Base-by-base conservation (phyloP, 2,113 vertebrate genomes). In the Pachycephala philippinensis region DNA sequence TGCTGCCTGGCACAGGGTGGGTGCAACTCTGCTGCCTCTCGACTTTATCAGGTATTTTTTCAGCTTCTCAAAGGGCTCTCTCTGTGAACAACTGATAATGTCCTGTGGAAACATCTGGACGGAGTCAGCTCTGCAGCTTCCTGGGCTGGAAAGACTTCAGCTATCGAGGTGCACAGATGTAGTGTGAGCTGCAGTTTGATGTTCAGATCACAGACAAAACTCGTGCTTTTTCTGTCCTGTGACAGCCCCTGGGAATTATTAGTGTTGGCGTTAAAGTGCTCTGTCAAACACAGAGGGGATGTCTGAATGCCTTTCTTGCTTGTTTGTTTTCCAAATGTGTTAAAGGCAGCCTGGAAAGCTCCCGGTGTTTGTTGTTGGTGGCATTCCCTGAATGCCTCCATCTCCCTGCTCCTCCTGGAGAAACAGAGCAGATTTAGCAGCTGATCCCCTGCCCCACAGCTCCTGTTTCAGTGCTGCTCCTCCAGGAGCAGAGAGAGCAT, bases 21-120 rank as follows among this genome's bases (percentile, higher is more conserved):
- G 2, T 40, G 45, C 5, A 1, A 6, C 69, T 54, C 88, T 78
- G 64, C 68, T 71, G 60, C 45, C 72, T 89, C 72, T 90, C 57
- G 50, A 22, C 52, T 75, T 92, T 50, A 71, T 60, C 1, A 7
- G 42, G 26, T 83, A 20, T 88, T 87, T 77, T 90, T 75, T 93
- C 70, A 74, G 89, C 76, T 83, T 86, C 87, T 85, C 57, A 7
- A 57, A 85, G 82, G 80, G n/a, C 37, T 24, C 7, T 23, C 22
- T 63, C 71, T 94, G 83, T 3, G 49, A 78, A 18, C 2, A 8
- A 33, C 64, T 81, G 90, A 94, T 93, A 92, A 83, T 3, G 2
- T 68, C 2, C 2, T 68, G 86, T 88, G 95, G 95, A 97, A 96
- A 90, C 85, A 94, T 95, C 95, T 96, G 96, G 76, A 89, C 52